Base-by-base conservation (phyloP, 2,888 invertebrate genomes). In the Galeopsomyia nigrocyanea region DNA sequence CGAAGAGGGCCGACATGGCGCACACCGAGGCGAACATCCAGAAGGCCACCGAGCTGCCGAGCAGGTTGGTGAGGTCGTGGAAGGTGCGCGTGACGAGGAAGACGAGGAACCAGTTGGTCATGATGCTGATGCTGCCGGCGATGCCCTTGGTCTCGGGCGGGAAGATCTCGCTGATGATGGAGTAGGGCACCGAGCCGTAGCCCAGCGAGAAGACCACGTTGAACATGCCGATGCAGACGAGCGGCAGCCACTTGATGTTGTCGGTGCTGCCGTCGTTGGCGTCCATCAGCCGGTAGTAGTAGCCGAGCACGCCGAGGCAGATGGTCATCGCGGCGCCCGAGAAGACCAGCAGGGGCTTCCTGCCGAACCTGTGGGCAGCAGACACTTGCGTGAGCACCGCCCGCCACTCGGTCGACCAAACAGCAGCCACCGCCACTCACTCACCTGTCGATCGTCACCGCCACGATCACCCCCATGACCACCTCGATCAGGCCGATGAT, bases 401-500 rank as follows among this genome's bases (percentile, higher is more conserved):
- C n/a, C n/a, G n/a, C n/a, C n/a, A n/a, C n/a, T n/a, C n/a, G n/a
- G n/a, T n/a, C n/a, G n/a, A n/a, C n/a, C n/a, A n/a, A n/a, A 6
- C 13, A 47, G 13, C 9, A 9, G 19, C 6, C 3, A 2, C 1
- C 46, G 46, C 1, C 1, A 5, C 17, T n/a, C n/a, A 31, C 66
- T 13, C 64, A 80, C 80, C 78, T 82, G 80, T 91, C 91, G 13
- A 88, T 87, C 0, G 88, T 80, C 1, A 85, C 76, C 0, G 87
- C 82, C 0, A 87, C 84, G 17, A 83, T 78, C 14, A 85, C 78
- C 0, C 87, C 83, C 80, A 84, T 84, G 14, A 84, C 26, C 9
- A 86, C 83, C 78, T 90, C 90, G 2, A 90, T 88, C 0, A 86
- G 73, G 0, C 89, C 90, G 49, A 90, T 87, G n/a, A 88, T 81